phyloP scores from a whole-genome alignment of 2,888 invertebrate genomes.

The Xestia c-nigrum region DNA sequence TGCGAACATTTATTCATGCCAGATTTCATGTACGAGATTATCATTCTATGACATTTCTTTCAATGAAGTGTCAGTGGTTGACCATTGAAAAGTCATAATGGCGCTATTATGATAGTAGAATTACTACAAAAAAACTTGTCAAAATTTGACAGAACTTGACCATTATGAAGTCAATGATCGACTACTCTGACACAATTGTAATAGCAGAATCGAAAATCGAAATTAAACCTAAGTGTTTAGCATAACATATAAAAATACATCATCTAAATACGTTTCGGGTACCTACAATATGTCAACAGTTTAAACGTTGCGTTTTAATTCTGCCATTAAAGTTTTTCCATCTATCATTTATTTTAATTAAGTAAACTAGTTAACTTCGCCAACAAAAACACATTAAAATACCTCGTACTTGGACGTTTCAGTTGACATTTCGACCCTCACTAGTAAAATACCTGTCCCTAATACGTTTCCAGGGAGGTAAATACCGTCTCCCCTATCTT shows the following conservation, averaged over 20 bases:
- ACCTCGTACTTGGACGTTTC: slow-evolving; percentile 30
- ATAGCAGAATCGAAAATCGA: too few relatives aligned
- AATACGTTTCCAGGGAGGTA: slow-evolving; percentile 47
- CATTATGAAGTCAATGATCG: too few relatives aligned
- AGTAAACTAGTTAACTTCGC: slow-evolving; percentile 33
- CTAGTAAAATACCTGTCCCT: slow-evolving; percentile 41
- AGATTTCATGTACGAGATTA: too few relatives aligned
- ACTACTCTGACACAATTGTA: too few relatives aligned
- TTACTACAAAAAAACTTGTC: too few relatives aligned
- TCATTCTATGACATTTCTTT: too few relatives aligned
- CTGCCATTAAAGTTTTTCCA: not conserved
- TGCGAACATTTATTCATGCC: too few relatives aligned
- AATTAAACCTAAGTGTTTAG: too few relatives aligned
- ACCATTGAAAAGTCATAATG: too few relatives aligned
- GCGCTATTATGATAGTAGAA: too few relatives aligned
- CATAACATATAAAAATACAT: not conserved
- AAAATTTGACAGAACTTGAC: too few relatives aligned
- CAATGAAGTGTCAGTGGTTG: too few relatives aligned
- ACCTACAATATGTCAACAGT: not conserved
- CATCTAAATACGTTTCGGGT: not conserved
- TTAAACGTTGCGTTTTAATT: not conserved
- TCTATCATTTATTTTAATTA: slow-evolving; percentile 22
- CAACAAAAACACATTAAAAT: slow-evolving; percentile 46
- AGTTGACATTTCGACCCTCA: slow-evolving; percentile 46
- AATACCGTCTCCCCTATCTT: slow-evolving; percentile 48